These are phyloP conservation scores for Myiagra hebetior DNA, from an alignment of 2,113 vertebrate genomes.

Conservation along the genomic window DNA sequence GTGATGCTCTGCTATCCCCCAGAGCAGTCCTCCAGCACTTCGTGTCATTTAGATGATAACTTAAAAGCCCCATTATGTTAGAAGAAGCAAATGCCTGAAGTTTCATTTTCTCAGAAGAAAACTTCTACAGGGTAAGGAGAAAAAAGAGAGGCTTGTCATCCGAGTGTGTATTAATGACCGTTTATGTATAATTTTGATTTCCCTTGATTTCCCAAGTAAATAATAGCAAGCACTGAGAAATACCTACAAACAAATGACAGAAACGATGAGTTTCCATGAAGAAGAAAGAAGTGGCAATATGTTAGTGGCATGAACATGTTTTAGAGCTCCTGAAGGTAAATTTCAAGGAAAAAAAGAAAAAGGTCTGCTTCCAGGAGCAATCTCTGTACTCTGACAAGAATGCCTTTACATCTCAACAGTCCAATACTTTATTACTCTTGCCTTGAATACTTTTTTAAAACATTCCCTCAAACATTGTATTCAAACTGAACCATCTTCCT, in stretches of 20 bases:
- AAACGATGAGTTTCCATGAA: background rate
- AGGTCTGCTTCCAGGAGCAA: background rate
- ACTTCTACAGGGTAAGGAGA: background rate
- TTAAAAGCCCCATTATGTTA: background rate
- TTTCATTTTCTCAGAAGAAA: background rate
- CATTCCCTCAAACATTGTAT: background rate
- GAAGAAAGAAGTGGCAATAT: background rate
- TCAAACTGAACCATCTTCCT: conserved; percentile 8
- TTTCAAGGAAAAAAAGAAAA: background rate
- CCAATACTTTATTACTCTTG: background rate
- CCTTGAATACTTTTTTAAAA: background rate
- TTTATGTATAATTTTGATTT: background rate
- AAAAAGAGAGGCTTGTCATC: background rate
- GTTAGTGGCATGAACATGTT: background rate
- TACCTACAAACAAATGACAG: background rate
- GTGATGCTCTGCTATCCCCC: background rate
- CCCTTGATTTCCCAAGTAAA: background rate
- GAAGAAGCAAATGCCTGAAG: background rate
- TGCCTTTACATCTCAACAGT: background rate
- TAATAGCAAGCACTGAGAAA: background rate
- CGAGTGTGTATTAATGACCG: background rate
- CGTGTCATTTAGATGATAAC: background rate
- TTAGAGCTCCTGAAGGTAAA: background rate
- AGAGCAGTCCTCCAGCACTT: background rate
- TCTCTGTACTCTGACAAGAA: background rate